phyloP scores from a whole-genome alignment of 2,797 vertebrate species.

The Myotis pilosus region DNA sequence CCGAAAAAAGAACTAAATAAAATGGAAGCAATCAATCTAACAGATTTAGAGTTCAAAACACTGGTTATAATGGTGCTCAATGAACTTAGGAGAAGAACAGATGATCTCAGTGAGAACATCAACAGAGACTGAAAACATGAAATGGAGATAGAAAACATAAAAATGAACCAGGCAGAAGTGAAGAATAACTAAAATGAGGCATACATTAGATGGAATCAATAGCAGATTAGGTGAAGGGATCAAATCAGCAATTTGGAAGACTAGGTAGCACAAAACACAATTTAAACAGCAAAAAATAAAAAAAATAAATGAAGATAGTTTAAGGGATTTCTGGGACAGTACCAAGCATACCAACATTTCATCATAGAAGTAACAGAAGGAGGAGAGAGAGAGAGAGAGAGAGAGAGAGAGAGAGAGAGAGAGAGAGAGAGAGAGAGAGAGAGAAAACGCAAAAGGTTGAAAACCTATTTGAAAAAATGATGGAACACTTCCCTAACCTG shows the following conservation, averaged over 20 bases:
- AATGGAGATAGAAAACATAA: neutral
- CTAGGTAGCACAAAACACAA: neutral
- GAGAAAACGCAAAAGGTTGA: neutral
- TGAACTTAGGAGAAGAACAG: neutral
- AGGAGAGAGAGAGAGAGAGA: accelerated
- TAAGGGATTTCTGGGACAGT: neutral
- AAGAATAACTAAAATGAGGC: neutral
- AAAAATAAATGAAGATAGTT: neutral
- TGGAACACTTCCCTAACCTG: neutral
- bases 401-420: too few relatives aligned
- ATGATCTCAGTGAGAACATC: neutral
- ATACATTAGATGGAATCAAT: neutral
- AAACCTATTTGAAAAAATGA: neutral
- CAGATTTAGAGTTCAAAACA: neutral
- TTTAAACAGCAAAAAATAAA: neutral
- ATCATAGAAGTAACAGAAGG: neutral
- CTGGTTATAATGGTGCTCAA: neutral
- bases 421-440: too few relatives aligned
- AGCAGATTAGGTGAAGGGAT: neutral
- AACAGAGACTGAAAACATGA: neutral
- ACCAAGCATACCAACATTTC: neutral
- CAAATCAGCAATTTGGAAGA: neutral
- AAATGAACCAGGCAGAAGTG: neutral
- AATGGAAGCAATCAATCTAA: neutral
- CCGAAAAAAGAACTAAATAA: neutral